Percentiles rank a stretch among this genome's conserved stretches.
phyloP scores from a whole-genome alignment of 2,888 invertebrate species.

The Lepetodrilus schrolli region DNA sequence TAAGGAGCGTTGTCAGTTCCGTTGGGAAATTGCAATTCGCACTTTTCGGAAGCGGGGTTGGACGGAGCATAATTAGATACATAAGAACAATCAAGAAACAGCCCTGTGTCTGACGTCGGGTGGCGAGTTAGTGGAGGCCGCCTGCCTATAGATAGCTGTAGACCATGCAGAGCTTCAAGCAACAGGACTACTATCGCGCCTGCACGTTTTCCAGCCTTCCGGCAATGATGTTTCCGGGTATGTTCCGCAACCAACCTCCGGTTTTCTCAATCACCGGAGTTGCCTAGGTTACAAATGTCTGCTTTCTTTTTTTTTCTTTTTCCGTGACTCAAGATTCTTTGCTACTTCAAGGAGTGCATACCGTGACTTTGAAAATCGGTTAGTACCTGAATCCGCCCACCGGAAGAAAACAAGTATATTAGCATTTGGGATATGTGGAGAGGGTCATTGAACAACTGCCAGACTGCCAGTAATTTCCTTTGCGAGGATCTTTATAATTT shows the following conservation, averaged over 20 bases:
- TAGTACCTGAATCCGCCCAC: not conserved
- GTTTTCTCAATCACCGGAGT: constrained; percentile 27
- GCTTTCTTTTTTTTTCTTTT: too few species aligned
- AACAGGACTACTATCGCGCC: constrained; percentile 71
- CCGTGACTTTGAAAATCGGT: constrained; percentile 11
- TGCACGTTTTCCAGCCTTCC: constrained; percentile 69
- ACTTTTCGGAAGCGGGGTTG: constrained; percentile 59
- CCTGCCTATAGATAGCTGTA: not conserved
- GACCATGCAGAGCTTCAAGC: constrained; percentile 69
- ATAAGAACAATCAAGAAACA: constrained; percentile 42
- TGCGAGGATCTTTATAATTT: constrained; percentile 14
- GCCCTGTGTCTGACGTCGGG: too few species aligned
- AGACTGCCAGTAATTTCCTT: constrained; percentile 3
- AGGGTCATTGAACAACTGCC: not conserved
- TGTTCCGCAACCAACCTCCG: constrained; percentile 33
- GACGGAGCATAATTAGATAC: constrained; percentile 59
- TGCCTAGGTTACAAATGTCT: constrained; percentile 29
- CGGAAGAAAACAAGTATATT: constrained; percentile 10
- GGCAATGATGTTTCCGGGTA: constrained; percentile 69
- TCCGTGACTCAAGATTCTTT: constrained; percentile 5
- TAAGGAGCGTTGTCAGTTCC: constrained; percentile 53
- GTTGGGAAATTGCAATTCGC: constrained; percentile 63
- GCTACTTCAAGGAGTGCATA: constrained; percentile 12
- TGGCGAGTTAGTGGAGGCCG: constrained; percentile 5
- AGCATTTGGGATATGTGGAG: constrained; percentile 1